phyloP scores from a whole-genome alignment of 1,140 invertebrate species.

The Bombus sibiricus region DNA sequence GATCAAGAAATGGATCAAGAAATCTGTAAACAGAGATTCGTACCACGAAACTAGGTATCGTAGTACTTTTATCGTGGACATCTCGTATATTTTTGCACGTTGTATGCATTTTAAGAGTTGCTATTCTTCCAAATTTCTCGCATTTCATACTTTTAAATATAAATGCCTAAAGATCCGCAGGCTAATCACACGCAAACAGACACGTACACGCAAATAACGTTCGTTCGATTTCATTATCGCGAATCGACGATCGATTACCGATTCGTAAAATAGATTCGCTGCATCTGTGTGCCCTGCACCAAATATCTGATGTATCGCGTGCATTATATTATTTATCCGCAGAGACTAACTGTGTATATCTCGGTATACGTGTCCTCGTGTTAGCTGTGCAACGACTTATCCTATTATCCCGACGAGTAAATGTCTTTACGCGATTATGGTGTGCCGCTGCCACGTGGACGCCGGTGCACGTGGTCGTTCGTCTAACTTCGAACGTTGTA shows the following conservation, averaged over 20 bases:
- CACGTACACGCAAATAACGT: not conserved
- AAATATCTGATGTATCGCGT: not conserved
- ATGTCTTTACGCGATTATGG: constrained; percentile 21
- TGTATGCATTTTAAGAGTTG: too few relatives aligned
- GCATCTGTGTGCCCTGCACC: not conserved
- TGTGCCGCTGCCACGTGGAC: constrained; percentile 36
- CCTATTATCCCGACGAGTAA: constrained; percentile 47
- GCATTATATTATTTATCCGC: constrained; percentile 25
- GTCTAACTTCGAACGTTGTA: constrained; percentile 64
- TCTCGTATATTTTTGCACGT: too few relatives aligned
- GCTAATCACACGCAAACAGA: not conserved
- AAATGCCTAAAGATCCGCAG: too few relatives aligned
- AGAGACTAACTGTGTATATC: constrained; percentile 10
- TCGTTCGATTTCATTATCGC: not conserved
- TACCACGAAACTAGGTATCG: too few relatives aligned
- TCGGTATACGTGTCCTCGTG: constrained; percentile 26
- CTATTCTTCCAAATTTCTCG: too few relatives aligned
- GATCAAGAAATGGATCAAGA: too few relatives aligned
- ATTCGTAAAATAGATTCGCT: constrained; percentile 29
- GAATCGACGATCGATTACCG: not conserved
- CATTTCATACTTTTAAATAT: too few relatives aligned
- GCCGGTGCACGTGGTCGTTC: constrained; percentile 36
- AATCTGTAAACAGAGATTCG: too few relatives aligned
- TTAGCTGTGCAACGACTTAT: constrained; percentile 41
- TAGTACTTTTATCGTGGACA: too few relatives aligned